Base-by-base conservation (phyloP, 1,140 invertebrate species). In the Pseudomyrmex pallidus region DNA sequence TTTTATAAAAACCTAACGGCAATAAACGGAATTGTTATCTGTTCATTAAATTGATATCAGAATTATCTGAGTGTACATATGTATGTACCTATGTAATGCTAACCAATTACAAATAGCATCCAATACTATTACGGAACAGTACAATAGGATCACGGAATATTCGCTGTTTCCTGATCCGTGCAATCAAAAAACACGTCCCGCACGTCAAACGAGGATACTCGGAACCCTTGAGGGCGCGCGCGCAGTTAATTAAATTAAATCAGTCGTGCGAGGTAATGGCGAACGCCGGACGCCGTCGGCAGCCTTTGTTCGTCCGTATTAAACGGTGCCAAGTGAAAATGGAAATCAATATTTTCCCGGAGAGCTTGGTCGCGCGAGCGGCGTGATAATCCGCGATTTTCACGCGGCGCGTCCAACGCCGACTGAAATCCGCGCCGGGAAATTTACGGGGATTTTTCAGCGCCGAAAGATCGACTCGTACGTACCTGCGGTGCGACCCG, bases 171-270 rank as follows among this genome's bases (percentile, higher is more conserved):
- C 50, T 54, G 62, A 9, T 66, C 9, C 44, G 25, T 13, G 8
- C n/a, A 72, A 80, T 80, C 20, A 22, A 70, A 35, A 61, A 72
- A 70, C 54, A 35, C 17, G 59, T 48, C 22, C 46, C 22, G 46
- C 12, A 35, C 22, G 13, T 78, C 63, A 46, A 35, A 12, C 52
- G 76, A 25, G 52, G 17, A 25, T 3, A 68, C 44, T 59, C 54
- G 15, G 66, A 48, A 70, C 20, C 66, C 76, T 80, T 72, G 15
- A 48, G 66, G 76, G 76, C 44, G 44, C 9, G 20, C 44, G 66
- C 76, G 66, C 76, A 80, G 85, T 87, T 87, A 88, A 88, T 88
- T 88, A 88, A 84, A 87, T 87, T 73, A 80, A 84, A 85, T 87
- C 76, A 83, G 82, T 54, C 76, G 86, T 85, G 78, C 74, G 83